Evolutionary conservation across 2,888 invertebrate genomes (phyloP), one percentile per base, ranked within the genome.

Genomic region (Tanytarsus gracilentus): DNA sequence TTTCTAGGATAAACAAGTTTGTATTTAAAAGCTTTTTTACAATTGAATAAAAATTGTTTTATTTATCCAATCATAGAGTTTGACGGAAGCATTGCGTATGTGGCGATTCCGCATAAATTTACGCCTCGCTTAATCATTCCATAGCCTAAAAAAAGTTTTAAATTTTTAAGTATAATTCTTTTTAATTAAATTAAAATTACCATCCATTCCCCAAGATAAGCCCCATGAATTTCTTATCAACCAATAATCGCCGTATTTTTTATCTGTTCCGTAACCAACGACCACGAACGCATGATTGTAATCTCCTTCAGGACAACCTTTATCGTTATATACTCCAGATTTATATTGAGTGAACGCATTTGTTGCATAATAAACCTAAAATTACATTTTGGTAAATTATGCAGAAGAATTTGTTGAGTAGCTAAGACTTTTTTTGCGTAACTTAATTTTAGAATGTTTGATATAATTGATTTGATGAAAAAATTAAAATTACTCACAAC

Each of bases 71-170:
- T 23, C 21, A 8, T 23, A 2, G 16, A 8, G 21, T 23, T 44
- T 1, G 44, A 44, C 9, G 51, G 51, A 11, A 51, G 9, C 51
- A 51, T 51, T 9, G 51, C 51, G n/a, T 51, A 30, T 9, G 14
- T 51, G 4, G 51, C 30, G 11, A 51, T 51, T 51, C 51, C 51
- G 21, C 51, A 51, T 4, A 30, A 14, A 30, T 51, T 51, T 11
- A 9, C 11, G 6, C n/a, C n/a, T 18, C 51, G 3, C 9, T 16
- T n/a, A 11, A 30, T 18, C 25, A 9, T 16, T n/a, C 51, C 51
- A 30, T 51, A 51, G 18, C 51, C 51, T 44, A 44, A 44, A 44
- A 44, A 40, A 40, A 33, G 3, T 5, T 33, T 33, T 40, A 6
- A 40, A 18, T 40, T 16, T 40, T 18, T n/a, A 39, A 6, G n/a